Evolutionary conservation across 2,888 invertebrate genomes (phyloP).

Genomic region (Tryphoninae sp.): DNA sequence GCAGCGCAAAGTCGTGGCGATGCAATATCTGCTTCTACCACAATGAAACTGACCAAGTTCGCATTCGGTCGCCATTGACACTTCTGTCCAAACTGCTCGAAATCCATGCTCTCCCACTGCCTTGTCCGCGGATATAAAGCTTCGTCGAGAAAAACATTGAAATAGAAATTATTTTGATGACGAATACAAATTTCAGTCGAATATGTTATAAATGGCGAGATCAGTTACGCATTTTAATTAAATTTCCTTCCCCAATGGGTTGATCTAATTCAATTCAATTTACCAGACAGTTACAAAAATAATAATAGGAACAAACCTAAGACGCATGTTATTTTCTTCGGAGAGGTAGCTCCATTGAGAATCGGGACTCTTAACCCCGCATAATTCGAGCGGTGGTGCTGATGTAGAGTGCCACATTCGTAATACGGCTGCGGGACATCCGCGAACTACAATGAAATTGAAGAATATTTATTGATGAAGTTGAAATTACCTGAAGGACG

Average conservation of each 20-base stretch:
- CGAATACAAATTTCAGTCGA: too few relatives aligned
- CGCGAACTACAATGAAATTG: constrained; percentile 85
- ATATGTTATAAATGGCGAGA: too few relatives aligned
- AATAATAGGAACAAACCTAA: constrained; percentile 84
- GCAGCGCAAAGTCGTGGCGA: constrained; percentile 89
- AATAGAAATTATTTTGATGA: neutral
- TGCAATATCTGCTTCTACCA: constrained; percentile 88
- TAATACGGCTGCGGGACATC: constrained; percentile 95
- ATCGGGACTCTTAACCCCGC: constrained; percentile 90
- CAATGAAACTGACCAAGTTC: constrained; percentile 87
- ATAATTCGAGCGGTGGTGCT: constrained; percentile 92
- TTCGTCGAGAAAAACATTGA: constrained; percentile 75
- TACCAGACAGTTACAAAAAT: too few relatives aligned
- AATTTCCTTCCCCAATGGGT: too few relatives aligned
- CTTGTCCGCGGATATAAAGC: constrained; percentile 97
- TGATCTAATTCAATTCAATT: too few relatives aligned
- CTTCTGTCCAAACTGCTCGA: constrained; percentile 97
- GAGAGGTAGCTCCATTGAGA: constrained; percentile 94
- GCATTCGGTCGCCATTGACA: constrained; percentile 85
- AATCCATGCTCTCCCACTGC: constrained; percentile 97
- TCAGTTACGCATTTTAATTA: too few relatives aligned
- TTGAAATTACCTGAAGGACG: neutral
- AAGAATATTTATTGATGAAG: neutral
- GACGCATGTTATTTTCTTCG: constrained; percentile 91
- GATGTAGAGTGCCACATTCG: constrained; percentile 93